Evolutionary conservation across 2,797 vertebrate species (phyloP), one percentile per base, ranked within the genome.

Genomic region (Alosa sapidissima): DNA sequence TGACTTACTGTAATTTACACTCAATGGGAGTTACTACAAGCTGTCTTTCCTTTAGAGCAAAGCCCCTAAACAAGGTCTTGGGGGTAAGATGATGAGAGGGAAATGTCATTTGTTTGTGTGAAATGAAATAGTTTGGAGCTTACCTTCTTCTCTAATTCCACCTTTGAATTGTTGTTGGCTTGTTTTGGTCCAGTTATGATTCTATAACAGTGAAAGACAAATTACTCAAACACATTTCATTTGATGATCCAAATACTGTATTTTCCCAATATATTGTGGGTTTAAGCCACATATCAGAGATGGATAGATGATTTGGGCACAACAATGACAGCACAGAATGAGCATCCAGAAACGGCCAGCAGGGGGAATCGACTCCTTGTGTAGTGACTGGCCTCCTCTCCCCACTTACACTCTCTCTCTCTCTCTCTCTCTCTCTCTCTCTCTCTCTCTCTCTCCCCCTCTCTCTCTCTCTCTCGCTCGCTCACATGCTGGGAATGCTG

Each of bases 361-460:
- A 96, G 96, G 96, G 96, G 96, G 96, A 94, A 95, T 95, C 94
- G 93, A 94, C 93, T 91, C 87, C 93, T 93, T 81, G 75, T 84
- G 11, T 88, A 92, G 93, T 91, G 84, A 91, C 91, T 88, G 54
- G 84, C 84, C 86, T 89, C 83, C 84, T 83, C 88, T 82, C 83
- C 81, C 54, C 13, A 75, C 41, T 75, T 75, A 1, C 36, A 19
- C 68, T 86, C 47, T 68, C 49, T 33, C 65, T n/a, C 33, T 16
- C 72, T 58, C 83, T 48, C 65, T 78, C 19, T 28, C 60, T 2
- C 60, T 9, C 24, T 62, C 60, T 10, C 60, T 28, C 60, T 24
- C 60, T 62, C 60, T 62, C 21, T 24, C 60, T 24, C 55, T 16
- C 33, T 33, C 65, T 36, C 24, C 14, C 33, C 6, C 24, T 19